phyloP scores from a whole-genome alignment of 2,113 vertebrate species.

The Scomber japonicus region DNA sequence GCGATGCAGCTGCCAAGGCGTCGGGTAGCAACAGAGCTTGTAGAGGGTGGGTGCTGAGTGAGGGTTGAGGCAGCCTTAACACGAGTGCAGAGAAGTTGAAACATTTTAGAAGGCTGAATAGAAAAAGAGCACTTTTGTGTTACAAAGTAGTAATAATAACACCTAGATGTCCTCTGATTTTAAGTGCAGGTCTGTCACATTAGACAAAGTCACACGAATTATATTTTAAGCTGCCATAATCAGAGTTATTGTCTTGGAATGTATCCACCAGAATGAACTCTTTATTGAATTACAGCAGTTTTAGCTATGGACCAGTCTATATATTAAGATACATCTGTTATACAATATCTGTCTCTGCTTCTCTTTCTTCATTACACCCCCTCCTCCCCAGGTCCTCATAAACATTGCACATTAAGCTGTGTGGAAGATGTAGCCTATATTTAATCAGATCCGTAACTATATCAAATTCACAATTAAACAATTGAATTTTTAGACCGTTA shows the following conservation, averaged over 20 bases:
- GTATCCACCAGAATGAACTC: too few species aligned
- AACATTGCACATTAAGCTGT: not conserved
- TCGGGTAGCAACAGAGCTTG: conserved; percentile 87
- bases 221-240: too few species aligned
- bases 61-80: conserved; percentile 62
- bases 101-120: conserved; percentile 62
- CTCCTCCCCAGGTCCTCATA: not conserved
- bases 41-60: conserved; percentile 72
- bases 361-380: too few species aligned
- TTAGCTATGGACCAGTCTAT: too few species aligned
- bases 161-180: not conserved
- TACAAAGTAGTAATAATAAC: not conserved
- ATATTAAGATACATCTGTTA: not conserved
- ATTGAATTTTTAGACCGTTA: not conserved
- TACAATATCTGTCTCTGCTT: not conserved
- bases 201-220: too few species aligned
- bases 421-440: not conserved
- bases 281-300: too few species aligned
- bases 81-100: conserved; percentile 76
- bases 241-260: too few species aligned
- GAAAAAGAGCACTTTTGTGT: conserved; percentile 43
- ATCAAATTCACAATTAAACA: too few species aligned
- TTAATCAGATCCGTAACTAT: not conserved
- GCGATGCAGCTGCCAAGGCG: conserved; percentile 80
- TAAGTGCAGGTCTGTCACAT: not conserved